Base-by-base conservation (phyloP, 2,888 invertebrate species). In the Sclerodermus sp. region DNA sequence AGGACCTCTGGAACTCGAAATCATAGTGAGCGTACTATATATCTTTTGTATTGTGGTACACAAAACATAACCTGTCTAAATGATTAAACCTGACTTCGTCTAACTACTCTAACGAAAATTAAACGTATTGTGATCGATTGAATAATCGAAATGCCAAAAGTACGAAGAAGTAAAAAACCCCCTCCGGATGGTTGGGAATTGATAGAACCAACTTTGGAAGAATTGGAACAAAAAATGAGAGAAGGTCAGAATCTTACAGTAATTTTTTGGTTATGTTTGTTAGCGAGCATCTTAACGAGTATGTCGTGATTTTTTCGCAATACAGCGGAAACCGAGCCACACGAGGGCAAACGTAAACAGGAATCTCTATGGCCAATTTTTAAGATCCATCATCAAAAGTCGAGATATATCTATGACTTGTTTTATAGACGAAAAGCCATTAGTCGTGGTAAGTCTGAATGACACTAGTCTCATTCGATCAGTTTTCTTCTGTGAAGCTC, bases 181-280 rank as follows among this genome's bases (percentile, higher is more conserved):
- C 97, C 97, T 8, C 99, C 99, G 58, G 99, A 98, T 79, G 99
- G 99, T 47, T 99, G 98, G 98, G 98, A 99, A 79, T 80, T 98
- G 14, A 98, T 99, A 57, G 99, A 99, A 80, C 96, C 97, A 6
- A 99, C 98, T 0, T 80, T 99, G 12, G 98, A 99, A 74, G 98
- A 99, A 81, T 81, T 99, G 57, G 98, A 99, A 77, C 93, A 93
- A 68, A 99, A 99, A 85, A 99, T 99, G 99, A 84, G 98, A 72
- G 98, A 99, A 88, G 96, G 96, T 95, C 83, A 69, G 49, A 56
- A 42, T 14, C 16, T 16, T 46, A n/a, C n/a, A n/a, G n/a, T n/a
- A n/a, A n/a, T n/a, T 13, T 39, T 49, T 36, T 17, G 14, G n/a
- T n/a, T n/a, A n/a, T n/a, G n/a, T n/a, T n/a, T n/a, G n/a, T n/a